Conservation (phyloP, 2,113 vertebrate genomes). For the Grallaria varia region DNA sequence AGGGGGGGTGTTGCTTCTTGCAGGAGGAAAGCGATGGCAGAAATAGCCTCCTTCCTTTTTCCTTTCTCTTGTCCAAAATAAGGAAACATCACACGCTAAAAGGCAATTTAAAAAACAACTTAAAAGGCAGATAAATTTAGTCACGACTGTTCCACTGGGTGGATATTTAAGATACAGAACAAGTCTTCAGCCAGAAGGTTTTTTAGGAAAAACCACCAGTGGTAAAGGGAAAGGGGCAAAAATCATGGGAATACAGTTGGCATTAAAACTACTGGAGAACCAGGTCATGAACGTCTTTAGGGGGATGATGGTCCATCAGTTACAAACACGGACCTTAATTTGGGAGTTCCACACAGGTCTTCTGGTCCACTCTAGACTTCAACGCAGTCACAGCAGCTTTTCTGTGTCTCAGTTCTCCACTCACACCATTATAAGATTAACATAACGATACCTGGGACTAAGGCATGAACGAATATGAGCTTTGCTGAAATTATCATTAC, state of each 20-base stretch:
- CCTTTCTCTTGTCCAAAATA: slow-evolving; percentile 51
- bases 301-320: neutral
- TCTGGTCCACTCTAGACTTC: neutral
- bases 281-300: neutral
- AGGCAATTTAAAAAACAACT: slow-evolving; percentile 54
- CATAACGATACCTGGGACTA: neutral
- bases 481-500: neutral
- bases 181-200: neutral
- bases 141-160: neutral
- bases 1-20: neutral
- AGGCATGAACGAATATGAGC: fast-evolving
- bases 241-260: neutral
- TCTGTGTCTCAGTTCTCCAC: neutral
- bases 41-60: slow-evolving; percentile 68
- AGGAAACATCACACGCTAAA: slow-evolving; percentile 55
- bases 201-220: neutral
- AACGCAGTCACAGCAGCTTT: neutral
- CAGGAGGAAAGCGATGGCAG: slow-evolving; percentile 53
- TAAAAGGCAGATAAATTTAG: slow-evolving; percentile 67
- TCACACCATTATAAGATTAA: neutral
- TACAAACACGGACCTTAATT: neutral
- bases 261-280: neutral
- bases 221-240: neutral
- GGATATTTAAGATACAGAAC: neutral
- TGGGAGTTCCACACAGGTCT: neutral